These are phyloP conservation scores for Mesorhabditis sp. DNA, from an alignment of 2,888 invertebrate genomes.

Conservation along the genomic window DNA sequence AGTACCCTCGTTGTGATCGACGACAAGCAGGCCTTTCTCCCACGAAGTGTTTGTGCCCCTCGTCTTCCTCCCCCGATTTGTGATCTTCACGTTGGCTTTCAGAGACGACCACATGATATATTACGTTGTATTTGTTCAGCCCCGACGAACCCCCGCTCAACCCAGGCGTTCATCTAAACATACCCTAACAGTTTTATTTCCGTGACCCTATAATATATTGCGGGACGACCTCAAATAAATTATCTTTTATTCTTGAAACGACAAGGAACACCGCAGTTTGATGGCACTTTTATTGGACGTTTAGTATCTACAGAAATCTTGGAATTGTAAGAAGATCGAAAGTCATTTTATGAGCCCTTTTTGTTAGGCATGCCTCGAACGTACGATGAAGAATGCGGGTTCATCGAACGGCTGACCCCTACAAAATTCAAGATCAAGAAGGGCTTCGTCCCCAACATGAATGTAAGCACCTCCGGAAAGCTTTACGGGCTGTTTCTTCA, in stretches of 20 bases:
- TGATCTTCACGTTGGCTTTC: too few species aligned
- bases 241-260: not conserved
- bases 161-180: too few species aligned
- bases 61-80: too few species aligned
- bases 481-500: slow-evolving; percentile 50
- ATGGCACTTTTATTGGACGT: not conserved
- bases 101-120: too few species aligned
- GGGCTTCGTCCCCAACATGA: slow-evolving; percentile 99
- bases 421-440: slow-evolving; percentile 90
- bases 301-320: not conserved
- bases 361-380: slow-evolving; percentile 57
- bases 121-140: too few species aligned
- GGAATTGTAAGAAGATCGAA: not conserved
- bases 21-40: too few species aligned
- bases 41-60: too few species aligned
- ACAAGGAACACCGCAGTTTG: not conserved
- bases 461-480: slow-evolving; percentile 63
- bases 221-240: too few species aligned
- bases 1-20: too few species aligned
- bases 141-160: too few species aligned
- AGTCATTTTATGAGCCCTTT: not conserved
- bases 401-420: slow-evolving; percentile 80
- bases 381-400: slow-evolving; percentile 88
- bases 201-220: too few species aligned
- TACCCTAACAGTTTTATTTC: too few species aligned